phyloP scores from a whole-genome alignment of 2,797 vertebrate species.

The Cossypha dichroa region DNA sequence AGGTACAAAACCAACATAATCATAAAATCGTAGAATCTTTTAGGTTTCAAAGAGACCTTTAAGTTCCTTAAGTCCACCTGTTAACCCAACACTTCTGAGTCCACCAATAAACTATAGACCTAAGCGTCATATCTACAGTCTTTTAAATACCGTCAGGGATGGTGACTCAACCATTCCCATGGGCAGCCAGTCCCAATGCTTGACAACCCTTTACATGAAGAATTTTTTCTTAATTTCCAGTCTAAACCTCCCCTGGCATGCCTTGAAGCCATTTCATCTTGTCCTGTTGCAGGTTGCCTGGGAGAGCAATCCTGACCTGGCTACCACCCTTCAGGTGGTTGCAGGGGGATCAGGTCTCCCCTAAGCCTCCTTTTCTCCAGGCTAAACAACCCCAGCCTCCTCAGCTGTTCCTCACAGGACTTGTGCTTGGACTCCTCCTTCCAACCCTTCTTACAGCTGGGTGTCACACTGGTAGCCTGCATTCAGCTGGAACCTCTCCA shows the following conservation, averaged over 20 bases:
- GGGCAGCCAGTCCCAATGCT: neutral
- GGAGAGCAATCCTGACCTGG: fast-evolving
- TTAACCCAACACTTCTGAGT: neutral
- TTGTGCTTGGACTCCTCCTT: neutral
- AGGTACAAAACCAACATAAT: neutral
- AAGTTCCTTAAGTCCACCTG: neutral
- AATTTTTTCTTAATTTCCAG: neutral
- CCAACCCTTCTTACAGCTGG: neutral
- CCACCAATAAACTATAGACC: neutral
- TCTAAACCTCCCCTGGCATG: neutral
- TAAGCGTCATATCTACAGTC: fast-evolving
- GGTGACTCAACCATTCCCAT: neutral
- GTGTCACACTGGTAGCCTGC: neutral
- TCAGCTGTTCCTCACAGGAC: neutral
- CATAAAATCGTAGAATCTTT: neutral
- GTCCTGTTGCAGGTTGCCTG: neutral
- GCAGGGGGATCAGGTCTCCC: neutral
- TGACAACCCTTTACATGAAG: neutral
- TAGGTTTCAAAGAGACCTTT: neutral
- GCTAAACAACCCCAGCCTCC: neutral
- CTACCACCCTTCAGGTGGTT: neutral
- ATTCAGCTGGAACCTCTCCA: neutral
- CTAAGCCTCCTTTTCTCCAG: neutral
- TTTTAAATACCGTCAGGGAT: neutral
- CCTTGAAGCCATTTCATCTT: neutral